Percentiles rank a stretch among this genome's conserved stretches.
These are phyloP conservation scores for Lutraria rhynchaena DNA, from an alignment of 1,140 invertebrate genomes.

Conservation along the genomic window DNA sequence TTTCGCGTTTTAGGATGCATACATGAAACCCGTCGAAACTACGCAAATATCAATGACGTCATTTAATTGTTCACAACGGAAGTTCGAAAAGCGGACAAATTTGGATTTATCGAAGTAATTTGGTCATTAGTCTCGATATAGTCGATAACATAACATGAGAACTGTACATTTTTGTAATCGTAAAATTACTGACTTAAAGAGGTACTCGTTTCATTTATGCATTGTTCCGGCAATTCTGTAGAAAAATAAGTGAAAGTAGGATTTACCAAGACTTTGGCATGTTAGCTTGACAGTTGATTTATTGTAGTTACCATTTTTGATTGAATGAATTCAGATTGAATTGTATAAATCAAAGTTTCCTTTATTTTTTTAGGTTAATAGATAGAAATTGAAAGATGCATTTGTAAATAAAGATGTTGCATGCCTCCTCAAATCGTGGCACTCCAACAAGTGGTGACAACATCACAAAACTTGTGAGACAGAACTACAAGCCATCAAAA, in stretches of 20 bases:
- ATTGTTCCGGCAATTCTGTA: no score
- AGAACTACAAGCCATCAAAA: constrained; percentile 24
- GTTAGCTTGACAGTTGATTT: no score
- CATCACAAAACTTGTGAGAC: constrained; percentile 39
- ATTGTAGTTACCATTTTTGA: no score
- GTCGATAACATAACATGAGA: background rate
- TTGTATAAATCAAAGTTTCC: background rate
- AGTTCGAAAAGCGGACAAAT: background rate
- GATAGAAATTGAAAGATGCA: background rate
- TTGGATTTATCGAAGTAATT: background rate
- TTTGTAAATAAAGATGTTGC: constrained; percentile 20
- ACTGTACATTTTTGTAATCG: no score
- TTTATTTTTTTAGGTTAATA: background rate
- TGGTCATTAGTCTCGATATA: background rate
- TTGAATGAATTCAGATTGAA: no score
- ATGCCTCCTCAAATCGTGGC: constrained; percentile 14
- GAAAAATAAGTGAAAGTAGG: no score
- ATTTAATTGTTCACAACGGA: constrained; percentile 10
- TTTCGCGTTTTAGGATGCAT: no score
- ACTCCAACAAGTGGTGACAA: constrained; percentile 32
- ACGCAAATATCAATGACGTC: constrained; percentile 1
- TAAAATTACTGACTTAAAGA: no score
- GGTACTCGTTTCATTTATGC: no score
- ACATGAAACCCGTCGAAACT: no score
- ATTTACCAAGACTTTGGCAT: no score